These are phyloP conservation scores for Pristionchus mayeri DNA, from an alignment of 2,888 invertebrate genomes.

Conservation along the genomic window DNA sequence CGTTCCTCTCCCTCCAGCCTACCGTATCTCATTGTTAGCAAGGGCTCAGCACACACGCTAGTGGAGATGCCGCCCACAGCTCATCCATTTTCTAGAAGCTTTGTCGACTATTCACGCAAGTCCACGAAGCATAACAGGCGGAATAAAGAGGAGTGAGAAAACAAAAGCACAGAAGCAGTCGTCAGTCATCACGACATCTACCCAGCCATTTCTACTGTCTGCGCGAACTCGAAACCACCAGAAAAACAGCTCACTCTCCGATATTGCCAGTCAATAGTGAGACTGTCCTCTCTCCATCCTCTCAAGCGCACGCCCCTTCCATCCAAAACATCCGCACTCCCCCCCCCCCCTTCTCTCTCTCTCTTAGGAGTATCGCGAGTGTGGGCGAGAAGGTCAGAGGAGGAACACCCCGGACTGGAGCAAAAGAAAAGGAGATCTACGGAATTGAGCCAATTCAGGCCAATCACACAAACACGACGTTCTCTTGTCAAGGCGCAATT, in stretches of 20 bases:
- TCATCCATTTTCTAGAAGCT: constrained; percentile 8
- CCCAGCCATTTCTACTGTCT: neutral
- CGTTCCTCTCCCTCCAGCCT: neutral
- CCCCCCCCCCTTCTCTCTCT: neutral
- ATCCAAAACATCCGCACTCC: neutral
- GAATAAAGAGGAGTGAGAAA: neutral
- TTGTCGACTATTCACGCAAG: neutral
- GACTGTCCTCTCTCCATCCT: neutral
- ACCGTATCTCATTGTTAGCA: constrained; percentile 29
- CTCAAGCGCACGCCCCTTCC: neutral
- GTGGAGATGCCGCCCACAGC: neutral
- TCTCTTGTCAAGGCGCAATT: neutral
- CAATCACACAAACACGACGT: neutral
- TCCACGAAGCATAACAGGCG: neutral
- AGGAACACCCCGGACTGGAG: neutral
- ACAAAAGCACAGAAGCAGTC: neutral
- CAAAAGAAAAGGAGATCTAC: neutral
- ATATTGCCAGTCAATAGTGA: neutral
- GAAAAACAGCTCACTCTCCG: neutral
- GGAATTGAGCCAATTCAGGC: constrained; percentile 19
- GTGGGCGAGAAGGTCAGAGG: neutral
- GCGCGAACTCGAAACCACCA: neutral
- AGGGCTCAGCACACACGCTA: neutral
- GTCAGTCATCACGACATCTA: neutral
- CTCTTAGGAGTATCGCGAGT: neutral